Evolutionary conservation across 2,888 invertebrate species (phyloP).

Genomic region (Antheraea yamamai): DNA sequence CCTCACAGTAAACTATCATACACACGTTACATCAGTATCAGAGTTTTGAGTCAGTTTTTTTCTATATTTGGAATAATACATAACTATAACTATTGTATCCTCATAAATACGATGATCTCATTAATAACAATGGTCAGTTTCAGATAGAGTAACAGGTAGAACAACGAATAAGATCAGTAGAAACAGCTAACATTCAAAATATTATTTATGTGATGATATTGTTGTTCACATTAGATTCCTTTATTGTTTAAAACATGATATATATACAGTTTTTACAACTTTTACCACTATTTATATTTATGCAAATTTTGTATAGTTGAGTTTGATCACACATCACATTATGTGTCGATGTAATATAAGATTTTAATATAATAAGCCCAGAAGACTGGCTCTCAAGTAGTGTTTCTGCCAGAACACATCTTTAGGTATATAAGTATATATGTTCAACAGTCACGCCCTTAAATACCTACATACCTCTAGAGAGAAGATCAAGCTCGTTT

Average conservation of each 20-base stretch:
- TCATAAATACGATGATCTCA: neutral
- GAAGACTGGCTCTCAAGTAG: neutral
- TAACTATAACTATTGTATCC: neutral
- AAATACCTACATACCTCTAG: neutral
- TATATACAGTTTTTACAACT: neutral
- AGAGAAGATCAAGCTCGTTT: neutral
- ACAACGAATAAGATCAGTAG: neutral
- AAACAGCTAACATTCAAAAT: neutral
- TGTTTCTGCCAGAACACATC: neutral
- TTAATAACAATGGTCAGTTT: neutral
- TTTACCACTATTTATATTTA: neutral
- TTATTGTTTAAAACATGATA: neutral
- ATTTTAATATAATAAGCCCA: neutral
- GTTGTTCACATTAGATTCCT: neutral
- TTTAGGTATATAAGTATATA: neutral
- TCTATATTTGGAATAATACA: neutral
- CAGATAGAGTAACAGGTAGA: neutral
- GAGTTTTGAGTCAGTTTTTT: neutral
- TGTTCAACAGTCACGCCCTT: neutral
- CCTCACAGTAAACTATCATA: too few relatives aligned
- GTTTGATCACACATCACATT: too few relatives aligned
- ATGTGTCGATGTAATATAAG: too few relatives aligned
- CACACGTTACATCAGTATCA: neutral
- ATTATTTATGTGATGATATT: too few relatives aligned
- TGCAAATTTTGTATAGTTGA: too few relatives aligned